A percentile compares a stretch with the other conserved stretches of the same genome.
phyloP scores from a whole-genome alignment of 1,140 invertebrate genomes.

The Drosophila guanche region DNA sequence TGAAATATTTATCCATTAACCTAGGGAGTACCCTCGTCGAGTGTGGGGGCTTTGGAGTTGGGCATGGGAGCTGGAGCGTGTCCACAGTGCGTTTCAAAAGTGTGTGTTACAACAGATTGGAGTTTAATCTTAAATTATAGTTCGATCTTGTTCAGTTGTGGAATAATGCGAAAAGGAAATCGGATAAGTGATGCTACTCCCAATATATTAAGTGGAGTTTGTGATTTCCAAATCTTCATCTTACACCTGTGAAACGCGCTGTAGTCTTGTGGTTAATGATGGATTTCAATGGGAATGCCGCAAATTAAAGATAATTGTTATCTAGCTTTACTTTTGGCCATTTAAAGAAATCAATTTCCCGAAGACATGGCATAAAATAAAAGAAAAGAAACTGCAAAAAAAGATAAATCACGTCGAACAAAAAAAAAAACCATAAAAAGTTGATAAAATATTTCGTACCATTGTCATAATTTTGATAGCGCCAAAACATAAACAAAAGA shows the following conservation, averaged over 20 bases:
- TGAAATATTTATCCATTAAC: conserved; percentile 19
- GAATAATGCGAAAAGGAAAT: not conserved
- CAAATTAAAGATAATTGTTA: conserved; percentile 32
- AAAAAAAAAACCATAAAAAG: conserved; percentile 11
- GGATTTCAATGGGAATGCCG: conserved; percentile 36
- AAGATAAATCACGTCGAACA: conserved; percentile 25
- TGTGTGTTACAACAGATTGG: conserved; percentile 9
- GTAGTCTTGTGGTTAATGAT: conserved; percentile 11
- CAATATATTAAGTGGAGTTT: conserved; percentile 4
- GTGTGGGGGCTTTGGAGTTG: conserved; percentile 11
- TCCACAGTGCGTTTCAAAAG: conserved; percentile 31
- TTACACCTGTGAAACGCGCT: conserved; percentile 14
- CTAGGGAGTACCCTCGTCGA: conserved; percentile 5
- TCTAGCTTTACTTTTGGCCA: conserved; percentile 5
- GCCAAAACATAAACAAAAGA: not conserved
- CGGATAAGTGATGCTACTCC: conserved; percentile 10
- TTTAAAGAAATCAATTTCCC: conserved; percentile 21
- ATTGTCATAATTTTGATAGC: conserved; percentile 5
- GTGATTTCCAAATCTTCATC: not conserved
- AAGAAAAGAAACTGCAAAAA: conserved; percentile 10
- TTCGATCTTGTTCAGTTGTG: too few species aligned
- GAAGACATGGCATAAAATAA: conserved; percentile 22
- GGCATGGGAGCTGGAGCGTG: conserved; percentile 11
- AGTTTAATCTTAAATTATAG: conserved; percentile 1
- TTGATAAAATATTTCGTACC: conserved; percentile 24